A percentile compares a stretch with the other conserved stretches of the same genome.
Evolutionary conservation across 2,888 invertebrate species (phyloP).

Genomic region (Blera fallax): DNA sequence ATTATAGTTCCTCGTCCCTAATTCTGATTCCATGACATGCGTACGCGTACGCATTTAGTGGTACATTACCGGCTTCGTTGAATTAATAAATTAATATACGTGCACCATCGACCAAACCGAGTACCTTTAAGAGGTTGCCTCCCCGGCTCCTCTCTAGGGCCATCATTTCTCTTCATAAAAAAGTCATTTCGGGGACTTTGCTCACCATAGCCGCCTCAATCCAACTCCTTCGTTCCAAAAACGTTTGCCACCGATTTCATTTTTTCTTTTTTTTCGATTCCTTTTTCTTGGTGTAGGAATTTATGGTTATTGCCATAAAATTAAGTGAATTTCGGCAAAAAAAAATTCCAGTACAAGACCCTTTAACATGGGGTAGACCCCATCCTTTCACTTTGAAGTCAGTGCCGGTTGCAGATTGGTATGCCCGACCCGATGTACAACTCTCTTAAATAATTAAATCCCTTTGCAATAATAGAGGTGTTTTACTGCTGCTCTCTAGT

Average conservation of each 20-base stretch:
- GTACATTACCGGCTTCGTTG: conserved; percentile 39
- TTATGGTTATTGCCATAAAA: conserved; percentile 69
- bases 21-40: conserved; percentile 28
- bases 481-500: conserved; percentile 42
- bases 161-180: conserved; percentile 54
- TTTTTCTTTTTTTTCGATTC: background rate
- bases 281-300: conserved; percentile 41
- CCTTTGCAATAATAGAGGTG: conserved; percentile 65
- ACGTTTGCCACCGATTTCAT: background rate
- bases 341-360: conserved; percentile 41
- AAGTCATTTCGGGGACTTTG: conserved; percentile 38
- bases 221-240: conserved; percentile 37
- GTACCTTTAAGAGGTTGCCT: background rate
- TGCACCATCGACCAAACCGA: conserved; percentile 24
- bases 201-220: background rate
- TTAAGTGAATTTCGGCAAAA: conserved; percentile 61
- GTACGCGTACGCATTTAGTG: conserved; percentile 51
- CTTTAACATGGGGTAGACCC: background rate
- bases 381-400: background rate
- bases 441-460: conserved; percentile 71
- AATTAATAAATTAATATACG: conserved; percentile 56
- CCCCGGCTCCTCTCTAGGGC: background rate
- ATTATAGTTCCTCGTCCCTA: conserved; percentile 1
- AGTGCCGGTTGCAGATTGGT: conserved; percentile 13
- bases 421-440: conserved; percentile 25